Evolutionary conservation across 2,888 invertebrate genomes (phyloP).

Genomic region (Carabus problematicus): DNA sequence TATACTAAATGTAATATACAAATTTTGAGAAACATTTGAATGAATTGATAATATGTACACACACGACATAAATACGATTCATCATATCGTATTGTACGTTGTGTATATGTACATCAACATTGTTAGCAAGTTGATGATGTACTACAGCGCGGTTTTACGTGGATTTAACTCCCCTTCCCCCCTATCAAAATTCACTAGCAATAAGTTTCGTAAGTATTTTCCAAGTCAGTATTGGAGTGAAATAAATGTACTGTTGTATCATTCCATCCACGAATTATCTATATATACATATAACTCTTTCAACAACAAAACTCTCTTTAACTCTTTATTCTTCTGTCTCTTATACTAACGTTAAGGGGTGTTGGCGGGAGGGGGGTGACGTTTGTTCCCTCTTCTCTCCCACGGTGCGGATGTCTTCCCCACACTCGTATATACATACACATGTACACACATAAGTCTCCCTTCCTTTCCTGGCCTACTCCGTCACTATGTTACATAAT

Average conservation of each 20-base stretch:
- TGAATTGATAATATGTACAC: slow-evolving; percentile 43
- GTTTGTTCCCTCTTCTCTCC: slow-evolving; percentile 8
- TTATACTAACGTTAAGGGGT: slow-evolving; percentile 40
- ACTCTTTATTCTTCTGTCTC: slow-evolving; percentile 8
- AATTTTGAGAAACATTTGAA: slow-evolving; percentile 41
- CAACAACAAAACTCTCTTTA: no score
- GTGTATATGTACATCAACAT: no score
- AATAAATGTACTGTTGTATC: slow-evolving; percentile 57
- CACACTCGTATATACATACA: background rate
- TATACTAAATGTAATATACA: slow-evolving; percentile 52
- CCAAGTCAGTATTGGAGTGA: slow-evolving; percentile 62
- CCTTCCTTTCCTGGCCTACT: background rate
- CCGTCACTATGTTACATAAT: no score
- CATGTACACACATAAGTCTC: slow-evolving; percentile 11
- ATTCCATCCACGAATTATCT: slow-evolving; percentile 47
- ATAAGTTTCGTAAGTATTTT: slow-evolving; percentile 58
- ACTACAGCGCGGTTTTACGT: no score
- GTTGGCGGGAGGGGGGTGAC: no score
- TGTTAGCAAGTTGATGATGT: no score
- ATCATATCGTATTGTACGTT: no score
- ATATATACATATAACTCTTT: slow-evolving; percentile 3
- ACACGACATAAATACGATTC: no score
- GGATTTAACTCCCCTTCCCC: slow-evolving; percentile 11
- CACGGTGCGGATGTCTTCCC: slow-evolving; percentile 41
- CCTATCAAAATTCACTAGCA: slow-evolving; percentile 61